A percentile compares a stretch with the other conserved stretches of the same genome.
These are phyloP conservation scores for Spinus olivaceus DNA, from an alignment of 2,797 vertebrate species.

Conservation along the genomic window DNA sequence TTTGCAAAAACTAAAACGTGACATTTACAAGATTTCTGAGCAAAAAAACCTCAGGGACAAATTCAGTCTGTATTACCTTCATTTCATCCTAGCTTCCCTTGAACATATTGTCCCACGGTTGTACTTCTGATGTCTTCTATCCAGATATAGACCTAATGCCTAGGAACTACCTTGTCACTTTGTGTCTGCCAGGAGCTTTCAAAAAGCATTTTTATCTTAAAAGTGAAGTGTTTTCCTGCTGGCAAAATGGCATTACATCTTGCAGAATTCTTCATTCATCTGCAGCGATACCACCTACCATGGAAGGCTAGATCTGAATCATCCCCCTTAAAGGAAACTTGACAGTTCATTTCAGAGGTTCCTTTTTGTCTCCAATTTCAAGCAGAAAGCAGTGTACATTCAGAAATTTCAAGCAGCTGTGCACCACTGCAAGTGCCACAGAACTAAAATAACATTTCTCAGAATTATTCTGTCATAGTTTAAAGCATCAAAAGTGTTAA, in stretches of 20 bases:
- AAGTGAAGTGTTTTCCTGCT: conserved; percentile 9
- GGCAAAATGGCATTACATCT: neutral
- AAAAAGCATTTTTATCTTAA: conserved; percentile 9
- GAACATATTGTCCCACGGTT: neutral
- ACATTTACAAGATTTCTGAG: conserved; percentile 28
- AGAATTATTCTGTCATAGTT: conserved; percentile 55
- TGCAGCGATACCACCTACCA: neutral
- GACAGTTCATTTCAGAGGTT: conserved; percentile 42
- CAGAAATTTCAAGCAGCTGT: conserved; percentile 14
- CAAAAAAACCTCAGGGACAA: conserved; percentile 8
- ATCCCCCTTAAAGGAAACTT: neutral
- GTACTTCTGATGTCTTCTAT: neutral
- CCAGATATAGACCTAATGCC: neutral
- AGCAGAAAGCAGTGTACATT: conserved; percentile 1
- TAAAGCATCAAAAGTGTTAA: conserved; percentile 45
- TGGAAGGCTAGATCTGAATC: conserved; percentile 52
- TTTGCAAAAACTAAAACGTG: conserved; percentile 7
- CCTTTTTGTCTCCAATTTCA: conserved; percentile 8
- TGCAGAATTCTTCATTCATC: conserved; percentile 39
- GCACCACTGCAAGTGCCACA: neutral
- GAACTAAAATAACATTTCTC: conserved; percentile 44
- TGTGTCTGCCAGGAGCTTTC: conserved; percentile 13
- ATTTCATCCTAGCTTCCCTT: neutral
- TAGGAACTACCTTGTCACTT: neutral
- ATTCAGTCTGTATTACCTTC: neutral